Evolutionary conservation across 2,888 invertebrate genomes (phyloP).

Genomic region (Leptothorax acervorum): DNA sequence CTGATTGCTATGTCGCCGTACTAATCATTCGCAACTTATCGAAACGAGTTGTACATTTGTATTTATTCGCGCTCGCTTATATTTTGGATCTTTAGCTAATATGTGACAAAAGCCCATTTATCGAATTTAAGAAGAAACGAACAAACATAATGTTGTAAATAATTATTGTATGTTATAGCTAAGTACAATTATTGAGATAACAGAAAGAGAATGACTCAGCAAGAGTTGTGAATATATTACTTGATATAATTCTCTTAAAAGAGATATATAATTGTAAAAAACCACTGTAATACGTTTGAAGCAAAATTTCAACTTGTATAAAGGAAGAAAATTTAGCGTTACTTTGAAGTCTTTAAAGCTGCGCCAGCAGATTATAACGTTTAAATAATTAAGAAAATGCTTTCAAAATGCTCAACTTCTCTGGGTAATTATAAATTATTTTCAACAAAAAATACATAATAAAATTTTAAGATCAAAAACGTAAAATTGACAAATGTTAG

Average conservation of each 20-base stretch:
- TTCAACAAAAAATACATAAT: not conserved
- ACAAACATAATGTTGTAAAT: not conserved
- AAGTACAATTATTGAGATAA: not conserved
- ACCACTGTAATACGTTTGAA: not conserved
- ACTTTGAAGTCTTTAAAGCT: slow-evolving; percentile 14
- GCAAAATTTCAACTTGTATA: slow-evolving; percentile 1
- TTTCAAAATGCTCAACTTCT: not conserved
- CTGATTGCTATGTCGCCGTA: no score
- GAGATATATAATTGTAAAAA: slow-evolving; percentile 18
- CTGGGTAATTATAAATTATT: not conserved
- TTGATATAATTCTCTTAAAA: slow-evolving; percentile 12
- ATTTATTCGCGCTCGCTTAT: no score
- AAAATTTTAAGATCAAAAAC: slow-evolving; percentile 1
- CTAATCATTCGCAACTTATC: no score
- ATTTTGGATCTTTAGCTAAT: not conserved
- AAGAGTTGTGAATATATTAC: slow-evolving; percentile 7
- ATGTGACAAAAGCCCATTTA: not conserved
- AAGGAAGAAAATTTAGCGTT: slow-evolving; percentile 10
- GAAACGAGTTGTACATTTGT: no score
- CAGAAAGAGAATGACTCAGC: not conserved
- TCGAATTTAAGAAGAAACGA: not conserved
- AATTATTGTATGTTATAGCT: not conserved
- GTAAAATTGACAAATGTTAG: not conserved
- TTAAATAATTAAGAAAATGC: slow-evolving; percentile 15
- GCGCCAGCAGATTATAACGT: not conserved